Evolutionary conservation across 1,140 invertebrate species (phyloP).

Genomic region (Chelonus insularis): DNA sequence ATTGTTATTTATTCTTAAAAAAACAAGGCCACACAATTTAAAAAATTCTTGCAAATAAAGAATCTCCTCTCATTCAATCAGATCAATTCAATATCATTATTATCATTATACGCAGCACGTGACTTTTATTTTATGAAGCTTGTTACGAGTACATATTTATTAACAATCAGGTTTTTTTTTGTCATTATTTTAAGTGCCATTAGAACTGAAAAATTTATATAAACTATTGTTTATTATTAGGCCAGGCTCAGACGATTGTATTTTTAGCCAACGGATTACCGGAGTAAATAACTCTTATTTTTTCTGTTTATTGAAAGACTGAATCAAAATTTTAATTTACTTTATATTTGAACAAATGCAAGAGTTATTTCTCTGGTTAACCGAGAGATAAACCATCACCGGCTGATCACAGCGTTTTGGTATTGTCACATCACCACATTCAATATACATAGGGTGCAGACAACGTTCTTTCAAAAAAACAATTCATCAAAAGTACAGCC

Average conservation of each 20-base stretch:
- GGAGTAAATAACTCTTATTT: too few relatives aligned
- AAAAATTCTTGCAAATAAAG: too few relatives aligned
- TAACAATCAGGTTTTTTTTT: not conserved
- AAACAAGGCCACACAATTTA: too few relatives aligned
- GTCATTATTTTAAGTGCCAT: not conserved
- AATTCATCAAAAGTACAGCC: constrained; percentile 26
- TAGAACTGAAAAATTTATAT: constrained; percentile 10
- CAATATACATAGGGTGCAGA: too few relatives aligned
- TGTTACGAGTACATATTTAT: not conserved
- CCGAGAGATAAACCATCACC: too few relatives aligned
- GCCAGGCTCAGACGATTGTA: constrained; percentile 32
- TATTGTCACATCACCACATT: too few relatives aligned
- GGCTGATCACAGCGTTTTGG: too few relatives aligned
- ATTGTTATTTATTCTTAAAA: too few relatives aligned
- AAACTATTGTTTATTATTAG: constrained; percentile 33
- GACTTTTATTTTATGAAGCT: not conserved
- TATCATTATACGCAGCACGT: not conserved
- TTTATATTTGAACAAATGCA: too few relatives aligned
- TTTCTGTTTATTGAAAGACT: constrained; percentile 38
- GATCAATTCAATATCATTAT: not conserved
- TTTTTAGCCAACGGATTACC: too few relatives aligned
- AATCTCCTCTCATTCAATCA: not conserved
- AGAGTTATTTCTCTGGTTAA: too few relatives aligned
- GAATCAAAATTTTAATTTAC: constrained; percentile 35
- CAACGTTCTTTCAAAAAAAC: constrained; percentile 32